Conservation (phyloP, 2,888 invertebrate genomes). For the Euclidia mi region DNA sequence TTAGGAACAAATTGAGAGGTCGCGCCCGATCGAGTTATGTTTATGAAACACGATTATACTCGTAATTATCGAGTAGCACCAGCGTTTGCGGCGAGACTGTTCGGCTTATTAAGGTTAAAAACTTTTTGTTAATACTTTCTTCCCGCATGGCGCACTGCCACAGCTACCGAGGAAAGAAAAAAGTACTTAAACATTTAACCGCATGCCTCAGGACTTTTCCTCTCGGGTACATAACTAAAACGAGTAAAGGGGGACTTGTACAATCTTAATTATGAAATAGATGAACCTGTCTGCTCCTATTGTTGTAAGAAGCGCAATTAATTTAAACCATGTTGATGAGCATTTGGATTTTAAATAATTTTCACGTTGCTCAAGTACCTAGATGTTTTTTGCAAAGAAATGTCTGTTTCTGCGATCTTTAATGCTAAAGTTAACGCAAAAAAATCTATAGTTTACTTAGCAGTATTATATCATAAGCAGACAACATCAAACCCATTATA, state of each 20-base stretch:
- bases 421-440: too few relatives aligned
- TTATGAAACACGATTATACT: slow-evolving; percentile 28
- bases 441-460: too few relatives aligned
- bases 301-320: slow-evolving; percentile 33
- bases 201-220: slow-evolving; percentile 42
- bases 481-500: too few relatives aligned
- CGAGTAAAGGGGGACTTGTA: slow-evolving; percentile 51
- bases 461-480: too few relatives aligned
- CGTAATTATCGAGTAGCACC: slow-evolving; percentile 15
- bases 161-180: slow-evolving; percentile 48
- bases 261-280: slow-evolving; percentile 66
- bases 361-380: background rate
- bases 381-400: too few relatives aligned
- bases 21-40: slow-evolving; percentile 21
- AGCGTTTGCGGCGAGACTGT: slow-evolving; percentile 12
- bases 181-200: slow-evolving; percentile 56
- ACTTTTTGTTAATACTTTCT: slow-evolving; percentile 34
- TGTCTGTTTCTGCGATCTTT: too few relatives aligned
- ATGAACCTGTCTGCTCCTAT: slow-evolving; percentile 37
- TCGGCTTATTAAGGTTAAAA: slow-evolving; percentile 37
- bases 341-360: slow-evolving; percentile 11
- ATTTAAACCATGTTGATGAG: slow-evolving; percentile 21
- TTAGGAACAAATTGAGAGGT: slow-evolving; percentile 27
- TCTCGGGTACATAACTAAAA: slow-evolving; percentile 52
- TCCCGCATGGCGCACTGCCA: slow-evolving; percentile 14